Evolutionary conservation across 2,113 vertebrate species (phyloP).

Genomic region (Castor canadensis): DNA sequence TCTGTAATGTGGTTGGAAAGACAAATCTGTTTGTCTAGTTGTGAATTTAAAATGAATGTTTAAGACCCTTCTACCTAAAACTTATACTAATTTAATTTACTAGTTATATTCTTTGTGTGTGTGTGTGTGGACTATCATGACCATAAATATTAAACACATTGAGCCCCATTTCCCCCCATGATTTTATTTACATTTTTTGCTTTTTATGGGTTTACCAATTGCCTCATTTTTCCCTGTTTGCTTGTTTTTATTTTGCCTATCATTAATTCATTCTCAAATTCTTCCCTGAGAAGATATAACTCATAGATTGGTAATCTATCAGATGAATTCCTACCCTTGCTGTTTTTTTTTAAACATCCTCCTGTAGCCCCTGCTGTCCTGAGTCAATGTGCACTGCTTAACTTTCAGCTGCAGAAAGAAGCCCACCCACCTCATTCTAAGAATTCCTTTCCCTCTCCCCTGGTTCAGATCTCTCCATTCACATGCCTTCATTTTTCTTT

Average conservation of each 20-base stretch:
- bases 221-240: neutral
- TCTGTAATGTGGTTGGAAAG: neutral
- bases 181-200: neutral
- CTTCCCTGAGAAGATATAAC: too few relatives aligned
- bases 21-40: too few relatives aligned
- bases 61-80: neutral
- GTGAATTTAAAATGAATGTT: neutral
- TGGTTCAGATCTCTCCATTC: neutral
- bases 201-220: neutral
- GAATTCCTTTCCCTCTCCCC: neutral
- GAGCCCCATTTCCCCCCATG: neutral
- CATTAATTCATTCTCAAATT: neutral
- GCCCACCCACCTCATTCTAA: neutral
- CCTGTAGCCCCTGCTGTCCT: neutral
- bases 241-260: neutral
- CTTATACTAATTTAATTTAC: too few relatives aligned
- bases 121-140: neutral
- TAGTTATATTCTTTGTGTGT: too few relatives aligned
- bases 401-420: neutral
- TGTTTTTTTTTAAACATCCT: neutral
- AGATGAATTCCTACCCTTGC: neutral
- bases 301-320: neutral
- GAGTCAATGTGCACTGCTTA: too few relatives aligned
- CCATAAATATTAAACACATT: neutral
- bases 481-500: neutral